phyloP scores from a whole-genome alignment of 1,140 invertebrate species.

The Brachionus rubens region DNA sequence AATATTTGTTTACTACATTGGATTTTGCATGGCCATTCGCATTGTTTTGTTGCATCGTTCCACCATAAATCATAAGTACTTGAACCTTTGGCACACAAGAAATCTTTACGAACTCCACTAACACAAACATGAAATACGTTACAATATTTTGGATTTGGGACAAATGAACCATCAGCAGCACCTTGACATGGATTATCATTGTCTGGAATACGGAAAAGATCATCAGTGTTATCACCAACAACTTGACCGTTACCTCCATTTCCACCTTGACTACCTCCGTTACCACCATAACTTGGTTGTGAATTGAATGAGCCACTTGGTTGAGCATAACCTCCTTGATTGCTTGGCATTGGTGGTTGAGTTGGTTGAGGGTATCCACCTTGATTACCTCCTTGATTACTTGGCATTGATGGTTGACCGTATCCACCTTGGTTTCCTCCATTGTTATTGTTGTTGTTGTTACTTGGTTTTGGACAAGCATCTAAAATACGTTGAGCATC shows the following conservation, averaged over 20 bases:
- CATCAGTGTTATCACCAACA: constrained; percentile 28
- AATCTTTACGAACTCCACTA: constrained; percentile 28
- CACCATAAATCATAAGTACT: constrained; percentile 46
- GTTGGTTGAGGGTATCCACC: no score
- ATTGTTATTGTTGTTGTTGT: neutral
- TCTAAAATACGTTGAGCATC: constrained; percentile 21
- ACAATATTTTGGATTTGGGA: constrained; percentile 25
- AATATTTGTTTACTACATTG: constrained; percentile 25
- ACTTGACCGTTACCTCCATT: constrained; percentile 30
- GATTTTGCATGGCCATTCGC: constrained; percentile 44
- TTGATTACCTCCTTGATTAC: neutral
- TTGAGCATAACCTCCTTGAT: neutral
- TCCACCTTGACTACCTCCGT: neutral
- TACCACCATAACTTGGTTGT: neutral
- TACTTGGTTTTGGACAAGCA: constrained; percentile 26
- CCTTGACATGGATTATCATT: constrained; percentile 32
- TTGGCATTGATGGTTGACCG: neutral
- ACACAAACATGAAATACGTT: constrained; percentile 45
- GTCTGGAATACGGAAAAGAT: constrained; percentile 29
- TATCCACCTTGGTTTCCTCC: neutral
- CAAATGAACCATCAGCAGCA: constrained; percentile 28
- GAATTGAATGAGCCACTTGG: no score
- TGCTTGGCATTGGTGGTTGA: constrained; percentile 1
- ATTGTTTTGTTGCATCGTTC: constrained; percentile 40
- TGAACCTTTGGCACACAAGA: constrained; percentile 32